Evolutionary conservation across 2,113 vertebrate species (phyloP), one percentile per base, ranked within the genome.

Genomic region (Hipposideros armiger): DNA sequence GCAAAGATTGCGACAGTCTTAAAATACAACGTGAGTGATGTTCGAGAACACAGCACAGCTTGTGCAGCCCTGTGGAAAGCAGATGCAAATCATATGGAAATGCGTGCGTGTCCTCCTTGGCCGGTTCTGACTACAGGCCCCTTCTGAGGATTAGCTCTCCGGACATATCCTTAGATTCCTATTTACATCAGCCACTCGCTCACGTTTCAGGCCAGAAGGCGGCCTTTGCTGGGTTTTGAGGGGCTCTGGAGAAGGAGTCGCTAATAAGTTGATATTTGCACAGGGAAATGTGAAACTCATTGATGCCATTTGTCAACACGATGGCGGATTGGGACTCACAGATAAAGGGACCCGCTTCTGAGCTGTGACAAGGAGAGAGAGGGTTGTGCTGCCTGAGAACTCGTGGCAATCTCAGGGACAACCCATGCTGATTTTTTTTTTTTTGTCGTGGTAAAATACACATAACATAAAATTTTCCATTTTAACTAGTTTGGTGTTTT

Each of bases 81-180:
- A 95, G 94, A 97, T 96, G 96, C 96, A 97, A 97, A 97, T 97
- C 24, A 70, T 73, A 97, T 97, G 96, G 56, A 97, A 97, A 97
- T 92, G 52, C 7, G 22, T n/a, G 32, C 3, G 6, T 77, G 40
- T 93, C 87, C 80, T 96, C 77, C 54, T 78, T 62, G 76, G 64
- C 90, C 56, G 45, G 66, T 72, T 97, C 83, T 67, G 83, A 95
- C 60, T 58, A 24, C 42, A 32, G 67, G 66, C 30, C 70, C 64
- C 72, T 64, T 74, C 19, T 20, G 73, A 90, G 84, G 47, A 22
- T 70, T 58, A 24, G 62, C 4, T 50, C 60, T 70, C 14, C 16
- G 92, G 84, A 92, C 66, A 50, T 36, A 36, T 17, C 64, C 90
- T 78, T 11, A 1, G 32, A 42, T 26, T n/a, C 84, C 87, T 32